phyloP scores from a whole-genome alignment of 2,888 invertebrate species.

The Parnassius glacialis region DNA sequence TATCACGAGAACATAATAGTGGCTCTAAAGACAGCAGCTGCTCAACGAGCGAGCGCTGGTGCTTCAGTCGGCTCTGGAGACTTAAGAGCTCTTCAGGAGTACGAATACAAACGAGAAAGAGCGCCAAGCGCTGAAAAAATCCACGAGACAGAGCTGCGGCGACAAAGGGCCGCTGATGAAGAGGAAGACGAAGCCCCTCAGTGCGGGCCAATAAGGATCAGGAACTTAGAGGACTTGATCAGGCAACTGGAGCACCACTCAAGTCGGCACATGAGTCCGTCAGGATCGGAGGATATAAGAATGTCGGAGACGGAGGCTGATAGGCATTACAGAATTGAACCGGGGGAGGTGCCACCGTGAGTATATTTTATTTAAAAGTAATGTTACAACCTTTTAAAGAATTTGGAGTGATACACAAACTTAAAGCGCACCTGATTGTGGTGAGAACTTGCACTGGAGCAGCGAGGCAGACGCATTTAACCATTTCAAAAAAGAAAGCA shows the following conservation, averaged over 20 bases:
- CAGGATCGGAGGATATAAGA: constrained; percentile 93
- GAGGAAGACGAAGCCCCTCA: constrained; percentile 89
- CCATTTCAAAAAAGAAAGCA: too few species aligned
- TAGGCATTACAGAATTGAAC: constrained; percentile 91
- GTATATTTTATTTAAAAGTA: constrained; percentile 32
- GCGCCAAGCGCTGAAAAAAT: constrained; percentile 87
- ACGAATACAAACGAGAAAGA: constrained; percentile 81
- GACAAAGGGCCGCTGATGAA: constrained; percentile 74
- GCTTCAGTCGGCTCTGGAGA: constrained; percentile 67
- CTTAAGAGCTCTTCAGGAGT: constrained; percentile 75
- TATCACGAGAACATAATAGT: constrained; percentile 96
- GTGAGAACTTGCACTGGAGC: too few species aligned
- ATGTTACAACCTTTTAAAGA: too few species aligned
- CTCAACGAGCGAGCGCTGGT: constrained; percentile 79
- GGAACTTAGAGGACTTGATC: constrained; percentile 94
- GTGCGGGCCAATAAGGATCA: constrained; percentile 92
- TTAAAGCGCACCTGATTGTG: too few species aligned
- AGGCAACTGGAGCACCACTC: constrained; percentile 93
- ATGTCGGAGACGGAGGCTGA: constrained; percentile 95
- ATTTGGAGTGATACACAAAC: too few species aligned
- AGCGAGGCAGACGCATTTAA: too few species aligned
- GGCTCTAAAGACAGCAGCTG: constrained; percentile 91
- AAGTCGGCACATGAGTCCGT: constrained; percentile 92
- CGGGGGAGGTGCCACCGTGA: constrained; percentile 74
- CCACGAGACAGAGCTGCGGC: constrained; percentile 85